Evolutionary conservation across 1,140 invertebrate genomes (phyloP), one percentile per base, ranked within the genome.

Genomic region (Papilio xuthus): DNA sequence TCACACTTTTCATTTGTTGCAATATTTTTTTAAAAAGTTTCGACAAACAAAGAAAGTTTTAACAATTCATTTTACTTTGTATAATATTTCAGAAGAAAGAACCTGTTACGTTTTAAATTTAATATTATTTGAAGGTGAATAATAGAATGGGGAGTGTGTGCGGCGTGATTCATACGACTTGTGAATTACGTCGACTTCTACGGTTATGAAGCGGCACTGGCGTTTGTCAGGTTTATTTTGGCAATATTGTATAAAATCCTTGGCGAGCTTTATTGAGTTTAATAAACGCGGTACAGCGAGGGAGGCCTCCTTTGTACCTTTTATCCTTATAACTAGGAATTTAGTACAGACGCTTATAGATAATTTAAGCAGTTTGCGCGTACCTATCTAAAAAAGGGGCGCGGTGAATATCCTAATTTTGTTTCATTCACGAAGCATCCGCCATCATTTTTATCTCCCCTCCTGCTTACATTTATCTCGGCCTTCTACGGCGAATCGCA

Each of bases 341-440:
- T 80, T 80, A 84, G 80, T 82, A 79, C 72, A 84, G 81, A 83
- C 80, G 83, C 77, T 84, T 87, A 84, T 84, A 84, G 80, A 89
- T 88, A 90, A 88, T 88, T 89, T 85, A 91, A 90, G 86, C 83
- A 87, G 87, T 81, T 86, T 82, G 84, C 82, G 81, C 78, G 81
- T 76, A 76, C 74, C 41, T 79, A 81, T 82, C 84, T 89, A 83
- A 88, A 89, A 88, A 88, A 88, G 85, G 85, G 79, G 74, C 82
- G 85, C 84, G 85, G 85, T 87, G 86, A 91, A 92, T 92, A 91
- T 90, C 85, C 90, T 92, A 93, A 93, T 93, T 93, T 92, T 89
- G 80, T 90, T 90, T 83, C 85, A 91, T 93, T 91, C 88, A 89
- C 85, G 83, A 81, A 82, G 86, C 89, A 90, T 92, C 86, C 90